These are phyloP conservation scores for Epinephelus cyanopodus DNA, from an alignment of 2,113 vertebrate species.

Conservation along the genomic window DNA sequence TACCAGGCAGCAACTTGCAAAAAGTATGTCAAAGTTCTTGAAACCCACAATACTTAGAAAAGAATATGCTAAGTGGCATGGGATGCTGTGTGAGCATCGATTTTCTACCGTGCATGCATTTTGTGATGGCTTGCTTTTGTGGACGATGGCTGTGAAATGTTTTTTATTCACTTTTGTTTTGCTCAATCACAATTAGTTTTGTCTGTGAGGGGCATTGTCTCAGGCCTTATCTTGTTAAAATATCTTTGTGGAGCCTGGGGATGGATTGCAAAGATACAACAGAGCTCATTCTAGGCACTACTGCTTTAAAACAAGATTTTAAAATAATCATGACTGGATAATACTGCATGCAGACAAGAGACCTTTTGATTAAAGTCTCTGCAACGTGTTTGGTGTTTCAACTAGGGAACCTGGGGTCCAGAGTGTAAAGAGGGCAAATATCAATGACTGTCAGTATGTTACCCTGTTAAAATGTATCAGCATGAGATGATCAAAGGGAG, in stretches of 20 bases:
- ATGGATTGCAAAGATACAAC: constrained; percentile 13
- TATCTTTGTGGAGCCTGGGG: not conserved
- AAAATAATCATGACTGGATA: constrained; percentile 9
- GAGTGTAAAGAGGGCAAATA: constrained; percentile 19
- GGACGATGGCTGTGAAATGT: constrained; percentile 27
- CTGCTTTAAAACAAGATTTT: constrained; percentile 21
- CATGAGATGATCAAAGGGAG: not conserved
- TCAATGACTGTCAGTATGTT: not conserved
- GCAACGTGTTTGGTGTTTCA: constrained; percentile 8
- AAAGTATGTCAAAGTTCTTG: constrained; percentile 61
- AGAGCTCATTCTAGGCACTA: constrained; percentile 2
- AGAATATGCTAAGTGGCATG: constrained; percentile 34
- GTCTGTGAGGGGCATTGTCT: constrained; percentile 7
- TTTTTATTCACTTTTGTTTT: constrained; percentile 26
- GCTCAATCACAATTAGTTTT: constrained; percentile 15
- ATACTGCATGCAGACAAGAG: constrained; percentile 13
- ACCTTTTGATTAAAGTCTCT: constrained; percentile 55
- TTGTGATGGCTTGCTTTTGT: constrained; percentile 19
- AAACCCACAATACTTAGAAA: constrained; percentile 19
- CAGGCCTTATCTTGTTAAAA: constrained; percentile 5
- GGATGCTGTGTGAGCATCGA: constrained; percentile 29
- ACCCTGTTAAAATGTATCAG: constrained; percentile 1
- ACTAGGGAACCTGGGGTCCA: not conserved
- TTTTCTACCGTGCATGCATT: constrained; percentile 14
- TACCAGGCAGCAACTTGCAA: constrained; percentile 47